Percentiles rank a stretch among this genome's conserved stretches.
Evolutionary conservation across 2,888 invertebrate genomes (phyloP).

Genomic region (Vesta saturnalis): DNA sequence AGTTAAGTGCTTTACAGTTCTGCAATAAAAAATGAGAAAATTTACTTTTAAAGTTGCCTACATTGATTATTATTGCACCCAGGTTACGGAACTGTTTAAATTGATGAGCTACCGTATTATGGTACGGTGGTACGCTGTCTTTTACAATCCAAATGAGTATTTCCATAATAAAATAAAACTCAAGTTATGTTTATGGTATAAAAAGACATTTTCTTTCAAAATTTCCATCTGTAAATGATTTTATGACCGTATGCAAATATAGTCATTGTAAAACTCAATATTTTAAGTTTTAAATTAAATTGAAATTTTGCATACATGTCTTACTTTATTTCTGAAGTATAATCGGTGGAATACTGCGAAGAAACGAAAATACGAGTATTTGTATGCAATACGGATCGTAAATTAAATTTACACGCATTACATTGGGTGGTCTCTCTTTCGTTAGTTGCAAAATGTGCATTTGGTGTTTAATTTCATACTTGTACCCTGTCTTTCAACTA

Average conservation of each 20-base stretch:
- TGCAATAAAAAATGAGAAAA: too few relatives aligned
- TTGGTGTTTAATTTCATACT: constrained; percentile 38
- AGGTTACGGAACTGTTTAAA: too few relatives aligned
- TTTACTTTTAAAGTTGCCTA: too few relatives aligned
- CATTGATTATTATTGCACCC: too few relatives aligned
- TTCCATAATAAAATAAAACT: too few relatives aligned
- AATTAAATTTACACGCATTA: constrained; percentile 33
- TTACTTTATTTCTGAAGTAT: constrained; percentile 27
- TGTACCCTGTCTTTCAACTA: constrained; percentile 29
- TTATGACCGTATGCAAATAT: not conserved
- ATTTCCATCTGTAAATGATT: not conserved
- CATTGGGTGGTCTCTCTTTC: constrained; percentile 36
- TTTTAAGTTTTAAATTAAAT: constrained; percentile 17
- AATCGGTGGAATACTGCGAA: constrained; percentile 27
- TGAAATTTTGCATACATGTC: constrained; percentile 12
- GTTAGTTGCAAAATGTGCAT: constrained; percentile 37
- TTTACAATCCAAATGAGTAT: too few relatives aligned
- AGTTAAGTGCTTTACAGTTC: too few relatives aligned
- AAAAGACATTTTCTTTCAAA: not conserved
- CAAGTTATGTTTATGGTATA: not conserved
- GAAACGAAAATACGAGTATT: constrained; percentile 29
- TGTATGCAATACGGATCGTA: constrained; percentile 29
- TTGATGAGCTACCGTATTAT: too few relatives aligned
- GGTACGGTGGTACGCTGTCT: too few relatives aligned
- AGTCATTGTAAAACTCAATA: not conserved